These are phyloP conservation scores for Notospermus geniculatus DNA, from an alignment of 1,140 invertebrate species.

Conservation along the genomic window DNA sequence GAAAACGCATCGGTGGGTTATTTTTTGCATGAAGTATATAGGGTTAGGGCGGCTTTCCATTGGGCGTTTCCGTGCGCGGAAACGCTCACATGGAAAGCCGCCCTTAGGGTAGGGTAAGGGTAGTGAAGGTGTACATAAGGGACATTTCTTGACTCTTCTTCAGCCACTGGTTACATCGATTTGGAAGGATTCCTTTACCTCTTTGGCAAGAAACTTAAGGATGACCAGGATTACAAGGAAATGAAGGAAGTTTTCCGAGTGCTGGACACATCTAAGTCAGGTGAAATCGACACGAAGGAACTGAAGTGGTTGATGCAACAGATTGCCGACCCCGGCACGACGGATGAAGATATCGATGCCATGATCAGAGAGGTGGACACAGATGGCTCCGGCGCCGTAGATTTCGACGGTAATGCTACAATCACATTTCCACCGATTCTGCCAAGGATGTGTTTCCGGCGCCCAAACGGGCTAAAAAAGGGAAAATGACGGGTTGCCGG, in stretches of 20 bases:
- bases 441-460: too few species aligned
- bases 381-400: conserved; percentile 56
- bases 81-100: too few species aligned
- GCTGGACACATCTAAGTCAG: conserved; percentile 55
- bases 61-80: too few species aligned
- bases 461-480: too few species aligned
- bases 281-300: conserved; percentile 52
- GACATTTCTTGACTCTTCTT: too few species aligned
- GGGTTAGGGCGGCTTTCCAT: too few species aligned
- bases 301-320: conserved; percentile 53
- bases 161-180: conserved; percentile 43
- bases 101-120: too few species aligned
- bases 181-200: conserved; percentile 52
- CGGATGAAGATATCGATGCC: conserved; percentile 57
- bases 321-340: conserved; percentile 52
- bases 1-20: too few species aligned
- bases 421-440: too few species aligned
- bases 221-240: conserved; percentile 56
- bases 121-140: too few species aligned
- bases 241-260: conserved; percentile 56
- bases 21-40: too few species aligned
- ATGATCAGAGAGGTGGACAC: conserved; percentile 57
- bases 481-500: too few species aligned
- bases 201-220: conserved; percentile 49
- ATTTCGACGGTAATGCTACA: conserved; percentile 57